A percentile compares a stretch with the other conserved stretches of the same genome.
phyloP scores from a whole-genome alignment of 2,888 invertebrate genomes.

The Lasius fuliginosus region DNA sequence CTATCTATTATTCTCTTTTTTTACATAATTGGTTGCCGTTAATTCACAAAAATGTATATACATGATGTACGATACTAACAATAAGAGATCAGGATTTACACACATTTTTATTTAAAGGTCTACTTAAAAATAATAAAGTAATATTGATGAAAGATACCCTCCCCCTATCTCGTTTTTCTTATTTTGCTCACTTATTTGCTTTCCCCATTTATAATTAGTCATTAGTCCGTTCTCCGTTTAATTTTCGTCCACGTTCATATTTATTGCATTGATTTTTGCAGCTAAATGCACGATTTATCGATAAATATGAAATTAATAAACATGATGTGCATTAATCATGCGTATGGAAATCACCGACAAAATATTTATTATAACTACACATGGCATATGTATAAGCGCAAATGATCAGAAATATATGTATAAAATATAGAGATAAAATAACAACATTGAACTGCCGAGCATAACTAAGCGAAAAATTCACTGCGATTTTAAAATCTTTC shows the following conservation, averaged over 20 bases:
- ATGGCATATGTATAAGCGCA: background rate
- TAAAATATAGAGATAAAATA: background rate
- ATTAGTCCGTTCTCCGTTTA: background rate
- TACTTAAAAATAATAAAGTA: background rate
- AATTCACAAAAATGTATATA: background rate
- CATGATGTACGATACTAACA: background rate
- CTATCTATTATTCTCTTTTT: background rate
- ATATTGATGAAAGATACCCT: background rate
- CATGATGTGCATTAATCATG: background rate
- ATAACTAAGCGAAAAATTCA: background rate
- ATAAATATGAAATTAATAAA: conserved; percentile 12
- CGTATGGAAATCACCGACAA: background rate
- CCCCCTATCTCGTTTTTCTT: background rate
- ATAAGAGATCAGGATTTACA: background rate
- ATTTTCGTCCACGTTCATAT: background rate
- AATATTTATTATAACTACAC: conserved; percentile 30
- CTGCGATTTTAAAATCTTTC: background rate
- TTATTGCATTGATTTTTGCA: background rate
- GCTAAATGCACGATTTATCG: background rate
- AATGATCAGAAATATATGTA: background rate
- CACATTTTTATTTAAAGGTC: background rate
- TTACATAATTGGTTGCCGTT: background rate
- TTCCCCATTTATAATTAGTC: background rate
- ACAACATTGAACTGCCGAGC: background rate
- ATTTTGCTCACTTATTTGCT: background rate